These are phyloP conservation scores for Tachuris rubrigastra DNA, from an alignment of 2,113 vertebrate genomes.

Conservation along the genomic window DNA sequence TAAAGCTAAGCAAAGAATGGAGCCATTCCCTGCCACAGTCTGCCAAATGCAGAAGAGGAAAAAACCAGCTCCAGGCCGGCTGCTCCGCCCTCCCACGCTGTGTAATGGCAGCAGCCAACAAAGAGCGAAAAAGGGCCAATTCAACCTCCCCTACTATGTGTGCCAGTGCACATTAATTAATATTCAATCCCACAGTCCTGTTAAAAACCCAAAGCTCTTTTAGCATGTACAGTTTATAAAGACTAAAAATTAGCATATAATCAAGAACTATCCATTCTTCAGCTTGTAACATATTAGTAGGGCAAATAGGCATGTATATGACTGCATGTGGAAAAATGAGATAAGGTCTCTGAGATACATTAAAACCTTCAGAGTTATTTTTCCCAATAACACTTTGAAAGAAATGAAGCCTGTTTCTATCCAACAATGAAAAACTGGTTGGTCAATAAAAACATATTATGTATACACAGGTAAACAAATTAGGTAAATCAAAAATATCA, in stretches of 20 bases:
- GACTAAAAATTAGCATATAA: neutral
- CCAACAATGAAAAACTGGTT: neutral
- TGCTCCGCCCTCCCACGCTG: constrained; percentile 24
- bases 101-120: constrained; percentile 13
- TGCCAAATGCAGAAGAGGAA: constrained; percentile 21
- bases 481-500: neutral
- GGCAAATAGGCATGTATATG: neutral
- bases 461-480: neutral
- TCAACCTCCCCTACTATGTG: neutral
- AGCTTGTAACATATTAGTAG: neutral
- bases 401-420: neutral
- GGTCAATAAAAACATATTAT: neutral
- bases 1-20: neutral
- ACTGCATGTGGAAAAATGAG: neutral
- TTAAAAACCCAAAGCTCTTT: neutral
- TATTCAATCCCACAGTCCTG: neutral
- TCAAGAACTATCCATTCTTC: neutral
- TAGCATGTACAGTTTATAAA: neutral
- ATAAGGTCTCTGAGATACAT: neutral
- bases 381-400: neutral
- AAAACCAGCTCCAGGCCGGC: neutral
- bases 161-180: neutral
- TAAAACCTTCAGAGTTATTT: neutral
- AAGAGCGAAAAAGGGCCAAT: constrained; percentile 1
- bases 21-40: constrained; percentile 27